These are phyloP conservation scores for Poeciliopsis presidionis DNA, from an alignment of 2,797 vertebrate species.

Conservation along the genomic window DNA sequence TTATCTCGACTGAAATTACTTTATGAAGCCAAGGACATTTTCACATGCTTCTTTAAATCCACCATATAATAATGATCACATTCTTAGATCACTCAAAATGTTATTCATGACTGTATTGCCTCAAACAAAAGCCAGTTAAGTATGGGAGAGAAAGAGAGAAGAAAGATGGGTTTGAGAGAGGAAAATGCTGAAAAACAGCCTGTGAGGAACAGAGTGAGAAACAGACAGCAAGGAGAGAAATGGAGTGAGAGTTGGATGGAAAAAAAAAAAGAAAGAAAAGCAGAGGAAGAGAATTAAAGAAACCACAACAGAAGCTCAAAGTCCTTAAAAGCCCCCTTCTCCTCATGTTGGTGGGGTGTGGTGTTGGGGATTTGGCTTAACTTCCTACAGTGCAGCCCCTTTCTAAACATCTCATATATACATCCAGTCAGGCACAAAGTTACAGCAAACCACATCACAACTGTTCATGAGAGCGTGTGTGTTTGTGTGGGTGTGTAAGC, in stretches of 20 bases:
- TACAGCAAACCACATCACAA: slow-evolving; percentile 72
- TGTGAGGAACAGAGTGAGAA: slow-evolving; percentile 59
- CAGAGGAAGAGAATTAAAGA: slow-evolving; percentile 60
- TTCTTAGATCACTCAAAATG: slow-evolving; percentile 22
- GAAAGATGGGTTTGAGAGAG: slow-evolving; percentile 37
- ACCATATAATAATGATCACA: slow-evolving; percentile 15
- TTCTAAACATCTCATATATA: slow-evolving; percentile 73
- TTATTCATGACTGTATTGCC: slow-evolving; percentile 35
- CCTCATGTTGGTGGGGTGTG: slow-evolving; percentile 68
- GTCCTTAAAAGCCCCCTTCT: slow-evolving; percentile 65
- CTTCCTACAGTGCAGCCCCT: slow-evolving; percentile 66
- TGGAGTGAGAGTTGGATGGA: slow-evolving; percentile 56
- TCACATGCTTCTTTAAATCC: slow-evolving; percentile 10
- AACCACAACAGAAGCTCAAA: slow-evolving; percentile 76
- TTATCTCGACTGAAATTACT: slow-evolving; percentile 14
- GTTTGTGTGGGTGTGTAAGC: slow-evolving; percentile 46
- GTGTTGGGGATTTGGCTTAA: slow-evolving; percentile 69
- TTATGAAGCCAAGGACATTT: slow-evolving; percentile 14
- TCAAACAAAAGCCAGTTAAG: slow-evolving; percentile 38
- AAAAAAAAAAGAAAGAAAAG: slow-evolving; percentile 21
- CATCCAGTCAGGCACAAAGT: slow-evolving; percentile 65
- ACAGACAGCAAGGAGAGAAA: slow-evolving; percentile 55
- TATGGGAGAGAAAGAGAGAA: slow-evolving; percentile 38
- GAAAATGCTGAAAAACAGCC: slow-evolving; percentile 46
- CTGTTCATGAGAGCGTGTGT: slow-evolving; percentile 32